phyloP scores from a whole-genome alignment of 2,888 invertebrate genomes.

The Athrips mouffetella region DNA sequence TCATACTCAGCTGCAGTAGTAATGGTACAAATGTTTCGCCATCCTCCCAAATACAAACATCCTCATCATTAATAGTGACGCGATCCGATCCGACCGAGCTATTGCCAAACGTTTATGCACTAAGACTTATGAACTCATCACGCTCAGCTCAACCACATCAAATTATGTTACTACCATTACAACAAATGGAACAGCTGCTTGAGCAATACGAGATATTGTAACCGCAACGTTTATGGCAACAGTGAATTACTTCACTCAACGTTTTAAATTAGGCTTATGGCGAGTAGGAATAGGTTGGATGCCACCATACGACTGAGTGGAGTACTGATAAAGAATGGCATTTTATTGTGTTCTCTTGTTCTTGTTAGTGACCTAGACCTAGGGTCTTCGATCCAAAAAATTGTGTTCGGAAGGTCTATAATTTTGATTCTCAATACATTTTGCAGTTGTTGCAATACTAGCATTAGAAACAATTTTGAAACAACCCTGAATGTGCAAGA shows the following conservation, averaged over 20 bases:
- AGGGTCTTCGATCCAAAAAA: no score
- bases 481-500: no score
- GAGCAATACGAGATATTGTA: constrained; percentile 45
- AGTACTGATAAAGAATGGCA: no score
- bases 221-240: constrained; percentile 55
- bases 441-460: no score
- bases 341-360: no score
- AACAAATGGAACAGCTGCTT: constrained; percentile 48
- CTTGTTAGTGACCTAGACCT: no score
- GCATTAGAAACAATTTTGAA: no score
- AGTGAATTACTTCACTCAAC: constrained; percentile 52
- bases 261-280: constrained; percentile 33
- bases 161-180: constrained; percentile 42
- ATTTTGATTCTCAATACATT: no score
- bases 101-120: constrained; percentile 61
- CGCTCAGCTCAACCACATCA: constrained; percentile 57
- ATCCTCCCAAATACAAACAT: constrained; percentile 38
- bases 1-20: constrained; percentile 10
- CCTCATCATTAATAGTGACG: constrained; percentile 54
- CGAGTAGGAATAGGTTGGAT: no score
- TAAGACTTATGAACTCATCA: constrained; percentile 58
- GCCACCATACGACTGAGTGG: no score
- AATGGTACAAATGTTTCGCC: constrained; percentile 44
- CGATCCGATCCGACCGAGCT: constrained; percentile 42
- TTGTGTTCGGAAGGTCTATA: no score